Evolutionary conservation across 2,888 invertebrate species (phyloP).

Genomic region (Maniola hyperantus): DNA sequence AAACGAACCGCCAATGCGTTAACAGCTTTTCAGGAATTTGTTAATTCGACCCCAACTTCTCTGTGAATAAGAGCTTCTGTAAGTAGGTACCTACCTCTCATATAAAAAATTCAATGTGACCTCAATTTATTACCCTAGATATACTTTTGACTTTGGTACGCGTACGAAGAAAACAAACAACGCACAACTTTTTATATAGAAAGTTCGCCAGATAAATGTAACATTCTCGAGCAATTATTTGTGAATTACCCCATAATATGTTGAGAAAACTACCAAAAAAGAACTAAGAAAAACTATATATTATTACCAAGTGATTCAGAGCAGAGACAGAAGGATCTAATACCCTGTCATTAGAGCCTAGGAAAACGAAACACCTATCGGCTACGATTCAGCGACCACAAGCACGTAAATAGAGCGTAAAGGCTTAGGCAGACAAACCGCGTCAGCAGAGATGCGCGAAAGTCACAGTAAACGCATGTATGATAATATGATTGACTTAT

Average conservation of each 20-base stretch:
- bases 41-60: too few relatives aligned
- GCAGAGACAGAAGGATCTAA: slow-evolving; percentile 32
- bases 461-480: too few relatives aligned
- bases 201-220: not conserved
- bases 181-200: not conserved
- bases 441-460: too few relatives aligned
- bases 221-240: slow-evolving; percentile 27
- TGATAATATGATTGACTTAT: too few relatives aligned
- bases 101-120: not conserved
- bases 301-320: slow-evolving; percentile 32
- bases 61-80: not conserved
- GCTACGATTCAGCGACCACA: slow-evolving; percentile 60
- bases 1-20: too few relatives aligned
- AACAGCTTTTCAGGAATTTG: too few relatives aligned
- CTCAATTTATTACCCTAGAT: not conserved
- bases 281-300: slow-evolving; percentile 23
- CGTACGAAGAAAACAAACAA: not conserved
- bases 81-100: too few relatives aligned
- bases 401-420: slow-evolving; percentile 66
- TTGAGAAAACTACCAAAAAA: slow-evolving; percentile 13
- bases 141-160: not conserved
- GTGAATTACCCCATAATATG: slow-evolving; percentile 18
- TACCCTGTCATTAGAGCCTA: slow-evolving; percentile 35
- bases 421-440: slow-evolving; percentile 39
- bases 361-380: slow-evolving; percentile 47